A percentile compares a stretch with the other conserved stretches of the same genome.
Evolutionary conservation across 2,113 vertebrate genomes (phyloP).

Genomic region (Lutjanus erythropterus): DNA sequence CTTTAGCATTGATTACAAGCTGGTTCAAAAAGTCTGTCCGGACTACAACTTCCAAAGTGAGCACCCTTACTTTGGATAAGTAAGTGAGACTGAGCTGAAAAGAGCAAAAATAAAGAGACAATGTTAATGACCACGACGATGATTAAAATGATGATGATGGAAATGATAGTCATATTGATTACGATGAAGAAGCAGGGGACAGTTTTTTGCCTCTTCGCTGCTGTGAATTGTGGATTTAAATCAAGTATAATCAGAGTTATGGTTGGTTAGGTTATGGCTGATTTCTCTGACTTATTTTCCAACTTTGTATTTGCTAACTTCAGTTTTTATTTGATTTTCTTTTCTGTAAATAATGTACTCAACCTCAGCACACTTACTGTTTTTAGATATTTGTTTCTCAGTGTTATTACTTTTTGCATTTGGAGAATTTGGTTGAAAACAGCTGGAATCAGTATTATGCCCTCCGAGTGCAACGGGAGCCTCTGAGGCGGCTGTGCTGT

Average conservation of each 20-base stretch:
- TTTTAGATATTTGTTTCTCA: conserved; percentile 77
- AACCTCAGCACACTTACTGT: conserved; percentile 73
- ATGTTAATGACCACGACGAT: conserved; percentile 49
- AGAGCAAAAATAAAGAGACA: conserved; percentile 41
- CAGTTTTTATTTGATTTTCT: conserved; percentile 62
- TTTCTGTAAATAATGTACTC: conserved; percentile 84
- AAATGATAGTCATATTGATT: conserved; percentile 73
- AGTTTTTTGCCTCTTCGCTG: conserved; percentile 74
- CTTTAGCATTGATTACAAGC: conserved; percentile 98
- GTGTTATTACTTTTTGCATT: conserved; percentile 75
- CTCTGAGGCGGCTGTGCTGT: conserved; percentile 53
- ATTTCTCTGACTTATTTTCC: conserved; percentile 71
- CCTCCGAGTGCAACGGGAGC: conserved; percentile 53
- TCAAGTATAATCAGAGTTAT: conserved; percentile 73
- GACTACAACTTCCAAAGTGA: conserved; percentile 99
- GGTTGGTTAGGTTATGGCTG: conserved; percentile 63
- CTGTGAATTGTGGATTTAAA: conserved; percentile 78
- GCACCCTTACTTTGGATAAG: conserved; percentile 93
- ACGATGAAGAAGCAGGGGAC: conserved; percentile 69
- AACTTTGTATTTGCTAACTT: conserved; percentile 75
- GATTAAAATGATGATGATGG: conserved; percentile 56
- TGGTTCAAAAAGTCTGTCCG: conserved; percentile 98
- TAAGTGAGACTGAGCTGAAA: conserved; percentile 53
- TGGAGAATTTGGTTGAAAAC: conserved; percentile 67
- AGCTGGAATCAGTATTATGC: conserved; percentile 62